phyloP scores from a whole-genome alignment of 1,140 invertebrate species.

The Drusus annulatus region DNA sequence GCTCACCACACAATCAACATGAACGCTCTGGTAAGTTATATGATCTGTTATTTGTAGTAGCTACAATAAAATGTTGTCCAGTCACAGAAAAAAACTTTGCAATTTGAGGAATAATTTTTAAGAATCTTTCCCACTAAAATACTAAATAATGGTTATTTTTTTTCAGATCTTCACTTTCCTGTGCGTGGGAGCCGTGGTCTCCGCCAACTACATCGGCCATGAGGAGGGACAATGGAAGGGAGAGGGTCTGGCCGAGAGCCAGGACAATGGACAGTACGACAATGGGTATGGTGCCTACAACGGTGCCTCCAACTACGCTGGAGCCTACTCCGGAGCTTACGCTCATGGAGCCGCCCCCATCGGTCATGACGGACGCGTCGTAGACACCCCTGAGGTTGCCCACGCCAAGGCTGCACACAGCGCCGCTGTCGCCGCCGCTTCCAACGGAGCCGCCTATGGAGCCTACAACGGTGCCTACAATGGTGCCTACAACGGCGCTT shows the following conservation, averaged over 20 bases:
- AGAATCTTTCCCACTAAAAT: no score
- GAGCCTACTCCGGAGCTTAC: not conserved
- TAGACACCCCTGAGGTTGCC: no score
- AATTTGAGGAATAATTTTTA: no score
- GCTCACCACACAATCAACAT: conserved; percentile 38
- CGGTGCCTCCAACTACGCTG: not conserved
- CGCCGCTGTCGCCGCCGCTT: no score
- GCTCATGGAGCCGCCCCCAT: no score
- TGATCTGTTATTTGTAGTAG: no score
- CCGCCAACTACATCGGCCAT: conserved; percentile 42
- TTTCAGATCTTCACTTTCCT: conserved; percentile 49
- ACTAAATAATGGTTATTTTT: no score
- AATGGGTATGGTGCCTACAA: conserved; percentile 49
- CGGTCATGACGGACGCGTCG: no score
- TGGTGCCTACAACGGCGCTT: not conserved
- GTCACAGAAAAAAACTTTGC: no score
- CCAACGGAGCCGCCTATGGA: no score
- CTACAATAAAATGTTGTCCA: no score
- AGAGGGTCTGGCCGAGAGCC: conserved; percentile 60
- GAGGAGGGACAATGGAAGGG: conserved; percentile 26
- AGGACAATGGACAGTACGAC: conserved; percentile 55
- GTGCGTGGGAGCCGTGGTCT: conserved; percentile 48
- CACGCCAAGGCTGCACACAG: no score
- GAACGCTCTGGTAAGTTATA: conserved; percentile 35
- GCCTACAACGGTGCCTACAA: not conserved